These are phyloP conservation scores for Trichomalopsis sarcophagae DNA, from an alignment of 1,140 invertebrate genomes.

Conservation along the genomic window DNA sequence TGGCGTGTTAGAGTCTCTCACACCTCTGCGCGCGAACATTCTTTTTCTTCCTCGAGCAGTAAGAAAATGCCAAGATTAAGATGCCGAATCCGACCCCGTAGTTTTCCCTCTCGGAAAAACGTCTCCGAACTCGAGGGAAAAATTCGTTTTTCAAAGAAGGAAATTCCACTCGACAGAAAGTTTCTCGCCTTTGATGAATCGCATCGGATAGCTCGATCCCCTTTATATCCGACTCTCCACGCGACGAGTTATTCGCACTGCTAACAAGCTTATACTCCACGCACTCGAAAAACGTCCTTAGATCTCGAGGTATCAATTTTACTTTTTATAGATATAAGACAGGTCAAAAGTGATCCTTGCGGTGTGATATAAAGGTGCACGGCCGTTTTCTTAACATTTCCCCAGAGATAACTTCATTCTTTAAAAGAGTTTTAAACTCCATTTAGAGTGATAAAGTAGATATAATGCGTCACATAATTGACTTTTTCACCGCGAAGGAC, in stretches of 20 bases:
- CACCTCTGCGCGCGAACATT: background rate
- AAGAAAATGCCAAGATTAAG: background rate
- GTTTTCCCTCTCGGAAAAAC: background rate
- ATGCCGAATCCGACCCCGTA: background rate
- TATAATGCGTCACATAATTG: background rate
- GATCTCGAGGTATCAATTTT: no score
- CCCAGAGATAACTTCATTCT: background rate
- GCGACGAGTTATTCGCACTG: no score
- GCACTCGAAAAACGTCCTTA: no score
- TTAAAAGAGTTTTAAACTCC: conserved; percentile 13
- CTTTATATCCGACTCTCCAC: no score
- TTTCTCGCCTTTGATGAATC: background rate
- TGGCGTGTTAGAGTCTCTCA: no score
- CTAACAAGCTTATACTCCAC: no score
- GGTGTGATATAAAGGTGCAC: background rate
- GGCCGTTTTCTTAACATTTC: background rate
- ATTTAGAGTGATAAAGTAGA: conserved; percentile 1
- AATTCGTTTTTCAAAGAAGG: background rate
- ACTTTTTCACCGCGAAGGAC: background rate
- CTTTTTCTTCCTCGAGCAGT: background rate
- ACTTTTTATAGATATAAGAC: background rate
- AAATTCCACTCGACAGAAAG: background rate
- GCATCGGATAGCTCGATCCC: no score
- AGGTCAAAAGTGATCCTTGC: background rate
- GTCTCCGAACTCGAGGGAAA: background rate